phyloP scores from a whole-genome alignment of 2,113 vertebrate genomes.

The Zapornia atra region DNA sequence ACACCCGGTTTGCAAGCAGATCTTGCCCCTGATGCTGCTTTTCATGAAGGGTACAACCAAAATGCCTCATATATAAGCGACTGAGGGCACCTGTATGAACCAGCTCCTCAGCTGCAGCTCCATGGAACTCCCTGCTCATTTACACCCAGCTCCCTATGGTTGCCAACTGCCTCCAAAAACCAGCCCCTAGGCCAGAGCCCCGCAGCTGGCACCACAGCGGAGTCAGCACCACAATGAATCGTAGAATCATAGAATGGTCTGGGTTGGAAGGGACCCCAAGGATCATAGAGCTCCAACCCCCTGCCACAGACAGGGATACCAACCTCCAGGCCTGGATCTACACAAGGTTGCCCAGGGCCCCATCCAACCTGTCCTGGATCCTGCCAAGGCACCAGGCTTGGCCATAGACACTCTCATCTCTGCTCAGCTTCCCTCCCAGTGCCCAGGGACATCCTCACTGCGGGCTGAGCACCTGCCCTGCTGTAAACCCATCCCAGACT shows the following conservation, averaged over 20 bases:
- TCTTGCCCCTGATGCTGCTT: not conserved
- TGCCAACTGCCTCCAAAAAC: not conserved
- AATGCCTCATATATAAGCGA: fast-evolving
- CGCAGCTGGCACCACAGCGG: fast-evolving
- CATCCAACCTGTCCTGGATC: too few species aligned
- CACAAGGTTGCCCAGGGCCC: too few species aligned
- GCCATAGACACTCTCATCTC: not conserved
- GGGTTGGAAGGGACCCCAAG: too few species aligned
- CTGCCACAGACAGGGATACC: too few species aligned
- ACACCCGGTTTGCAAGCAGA: not conserved
- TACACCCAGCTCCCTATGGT: fast-evolving
- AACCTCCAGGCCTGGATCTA: too few species aligned
- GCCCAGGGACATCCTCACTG: not conserved
- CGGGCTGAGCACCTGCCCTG: not conserved
- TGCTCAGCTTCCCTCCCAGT: not conserved
- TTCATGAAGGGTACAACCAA: not conserved
- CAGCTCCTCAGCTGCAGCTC: not conserved
- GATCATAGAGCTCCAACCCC: too few species aligned
- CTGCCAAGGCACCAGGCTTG: not conserved
- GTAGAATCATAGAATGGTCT: too few species aligned
- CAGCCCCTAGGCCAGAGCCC: not conserved
- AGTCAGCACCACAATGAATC: too few species aligned
- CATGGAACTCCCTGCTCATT: not conserved
- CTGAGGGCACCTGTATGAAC: not conserved
- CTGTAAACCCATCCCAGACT: not conserved